Conservation (phyloP, 2,888 invertebrate species). For the Mechanitis messenoides region DNA sequence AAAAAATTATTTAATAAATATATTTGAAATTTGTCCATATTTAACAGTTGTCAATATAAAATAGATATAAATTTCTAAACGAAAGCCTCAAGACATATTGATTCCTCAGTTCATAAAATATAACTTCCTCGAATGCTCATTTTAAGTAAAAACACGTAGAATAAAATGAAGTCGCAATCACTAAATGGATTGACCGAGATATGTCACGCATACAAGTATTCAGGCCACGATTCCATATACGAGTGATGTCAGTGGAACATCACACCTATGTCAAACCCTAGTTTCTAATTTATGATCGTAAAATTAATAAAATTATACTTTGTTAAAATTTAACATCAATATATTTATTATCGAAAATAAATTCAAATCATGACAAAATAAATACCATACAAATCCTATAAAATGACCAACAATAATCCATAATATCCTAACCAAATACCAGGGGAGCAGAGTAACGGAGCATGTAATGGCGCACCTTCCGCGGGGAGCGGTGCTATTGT, state of each 20-base stretch:
- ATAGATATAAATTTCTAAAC: constrained; percentile 15
- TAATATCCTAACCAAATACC: constrained; percentile 30
- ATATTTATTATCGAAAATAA: neutral
- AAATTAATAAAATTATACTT: neutral
- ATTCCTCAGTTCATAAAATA: constrained; percentile 16
- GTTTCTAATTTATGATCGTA: constrained; percentile 38
- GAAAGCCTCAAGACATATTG: constrained; percentile 17
- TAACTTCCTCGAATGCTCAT: constrained; percentile 11
- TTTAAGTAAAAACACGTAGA: constrained; percentile 18
- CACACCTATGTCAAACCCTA: constrained; percentile 37
- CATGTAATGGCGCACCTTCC: constrained; percentile 65
- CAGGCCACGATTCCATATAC: constrained; percentile 24
- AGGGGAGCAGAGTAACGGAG: constrained; percentile 46
- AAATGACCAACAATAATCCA: constrained; percentile 13
- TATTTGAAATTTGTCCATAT: no score
- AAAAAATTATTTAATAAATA: no score
- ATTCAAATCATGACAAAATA: neutral
- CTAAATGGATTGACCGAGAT: constrained; percentile 31
- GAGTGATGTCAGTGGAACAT: constrained; percentile 32
- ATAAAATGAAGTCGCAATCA: constrained; percentile 16
- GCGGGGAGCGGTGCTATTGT: constrained; percentile 61
- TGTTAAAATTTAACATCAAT: neutral
- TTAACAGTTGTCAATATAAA: constrained; percentile 1
- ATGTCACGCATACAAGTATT: constrained; percentile 22
- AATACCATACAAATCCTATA: neutral